Conservation (phyloP, 2,113 vertebrate species). For the Varanus komodoensis region DNA sequence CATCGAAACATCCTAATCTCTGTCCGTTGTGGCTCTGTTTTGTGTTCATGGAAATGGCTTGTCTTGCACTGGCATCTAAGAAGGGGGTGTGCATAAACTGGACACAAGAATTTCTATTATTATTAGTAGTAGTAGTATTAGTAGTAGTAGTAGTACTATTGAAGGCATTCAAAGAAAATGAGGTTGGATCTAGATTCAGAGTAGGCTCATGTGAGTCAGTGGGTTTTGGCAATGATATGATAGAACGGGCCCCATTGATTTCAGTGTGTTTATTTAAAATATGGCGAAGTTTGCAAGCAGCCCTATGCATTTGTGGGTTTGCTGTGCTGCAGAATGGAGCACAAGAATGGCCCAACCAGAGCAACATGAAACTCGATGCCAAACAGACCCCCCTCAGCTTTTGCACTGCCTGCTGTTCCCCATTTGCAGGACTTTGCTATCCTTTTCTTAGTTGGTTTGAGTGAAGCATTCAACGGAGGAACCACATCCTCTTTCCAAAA, state of each 20-base stretch:
- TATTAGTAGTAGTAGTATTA: no score
- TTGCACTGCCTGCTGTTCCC: accelerated
- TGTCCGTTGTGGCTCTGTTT: neutral
- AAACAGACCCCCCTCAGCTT: neutral
- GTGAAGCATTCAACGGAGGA: accelerated
- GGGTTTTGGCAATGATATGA: no score
- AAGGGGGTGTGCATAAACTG: no score
- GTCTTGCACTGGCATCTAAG: neutral
- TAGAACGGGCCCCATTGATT: no score
- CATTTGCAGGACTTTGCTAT: accelerated
- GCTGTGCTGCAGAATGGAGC: neutral
- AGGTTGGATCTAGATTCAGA: no score
- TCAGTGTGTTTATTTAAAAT: no score
- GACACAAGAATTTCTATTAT: no score
- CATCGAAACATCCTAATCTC: neutral
- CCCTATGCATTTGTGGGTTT: neutral
- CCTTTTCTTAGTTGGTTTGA: accelerated
- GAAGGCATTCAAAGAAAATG: no score
- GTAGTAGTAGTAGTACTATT: no score
- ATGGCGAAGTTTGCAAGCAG: no score
- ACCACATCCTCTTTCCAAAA: accelerated
- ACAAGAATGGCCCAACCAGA: accelerated
- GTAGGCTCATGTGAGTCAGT: no score
- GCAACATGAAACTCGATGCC: accelerated
- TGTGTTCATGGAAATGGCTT: neutral